Evolutionary conservation across 2,888 invertebrate species (phyloP), one percentile per base, ranked within the genome.

Genomic region (Stegophylla sp.): DNA sequence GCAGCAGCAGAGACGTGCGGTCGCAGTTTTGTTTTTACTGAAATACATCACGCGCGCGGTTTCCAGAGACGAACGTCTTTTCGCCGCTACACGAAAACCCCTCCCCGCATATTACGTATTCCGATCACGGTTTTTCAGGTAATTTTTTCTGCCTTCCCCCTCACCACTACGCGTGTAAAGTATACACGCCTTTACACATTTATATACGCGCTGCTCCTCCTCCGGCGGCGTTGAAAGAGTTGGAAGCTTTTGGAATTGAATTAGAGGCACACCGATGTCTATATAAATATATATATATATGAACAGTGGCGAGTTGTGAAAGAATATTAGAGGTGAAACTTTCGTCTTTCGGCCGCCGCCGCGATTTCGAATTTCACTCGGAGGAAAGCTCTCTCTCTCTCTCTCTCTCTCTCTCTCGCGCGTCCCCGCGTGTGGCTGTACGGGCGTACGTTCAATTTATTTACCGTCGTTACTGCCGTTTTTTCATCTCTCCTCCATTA

Each of bases 101-200:
- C 23, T n/a, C n/a, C n/a, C n/a, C n/a, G n/a, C n/a, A n/a, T 51
- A 75, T 75, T 51, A 63, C 23, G 48, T 75, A 75, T 75, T 75
- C 74, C 20, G 34, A 51, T 63, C 74, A 64, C 74, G 74, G 34
- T 63, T 23, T 48, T 1, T 20, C 74, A 51, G 74, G 74, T 75
- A 75, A 75, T 75, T 73, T 73, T 71, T 63, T 61, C n/a, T 34
- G 4, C 7, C 34, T 34, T 34, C 34, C 34, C 7, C 34, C 34
- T 34, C 34, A 3, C 34, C 34, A 34, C 34, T 3, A 34, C 4
- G 7, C 34, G 34, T 7, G 34, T 34, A n/a, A 34, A 7, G 34
- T 34, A 7, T 34, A 3, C 7, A 34, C 34, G 4, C 4, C 7
- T 7, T 3, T 34, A 34, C 34, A 34, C 34, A 7, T n/a, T n/a